These are phyloP conservation scores for Bactericera cockerelli DNA, from an alignment of 1,140 invertebrate species.

Conservation along the genomic window DNA sequence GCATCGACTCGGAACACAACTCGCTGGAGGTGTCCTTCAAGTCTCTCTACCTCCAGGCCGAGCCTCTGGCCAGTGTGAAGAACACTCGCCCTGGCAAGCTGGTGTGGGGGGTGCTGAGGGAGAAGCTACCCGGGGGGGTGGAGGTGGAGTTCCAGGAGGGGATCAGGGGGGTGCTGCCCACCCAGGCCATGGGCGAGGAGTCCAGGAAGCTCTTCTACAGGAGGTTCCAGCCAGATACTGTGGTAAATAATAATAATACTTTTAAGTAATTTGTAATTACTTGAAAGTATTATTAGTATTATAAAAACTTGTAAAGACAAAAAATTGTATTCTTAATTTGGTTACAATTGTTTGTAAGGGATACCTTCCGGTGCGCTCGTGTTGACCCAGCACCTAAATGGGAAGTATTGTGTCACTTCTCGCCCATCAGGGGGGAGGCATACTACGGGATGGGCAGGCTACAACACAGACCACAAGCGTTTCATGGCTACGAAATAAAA, in stretches of 20 bases:
- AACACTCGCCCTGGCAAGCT: background rate
- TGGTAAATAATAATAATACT: background rate
- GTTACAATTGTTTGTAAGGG: too few species aligned
- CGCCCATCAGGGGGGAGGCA: too few species aligned
- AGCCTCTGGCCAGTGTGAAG: constrained; percentile 1
- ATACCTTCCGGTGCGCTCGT: too few species aligned
- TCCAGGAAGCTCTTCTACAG: background rate
- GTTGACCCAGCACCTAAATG: too few species aligned
- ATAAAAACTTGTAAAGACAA: too few species aligned
- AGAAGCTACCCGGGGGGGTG: background rate
- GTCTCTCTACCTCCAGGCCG: background rate
- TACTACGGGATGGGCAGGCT: too few species aligned
- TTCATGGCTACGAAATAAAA: too few species aligned
- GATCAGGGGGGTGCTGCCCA: background rate
- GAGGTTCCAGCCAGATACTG: background rate
- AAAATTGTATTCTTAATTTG: too few species aligned
- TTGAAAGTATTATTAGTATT: too few species aligned
- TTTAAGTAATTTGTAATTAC: too few species aligned
- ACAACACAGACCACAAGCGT: too few species aligned
- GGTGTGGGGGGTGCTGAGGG: background rate
- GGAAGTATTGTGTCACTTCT: too few species aligned
- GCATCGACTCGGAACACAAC: background rate
- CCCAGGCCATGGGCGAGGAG: background rate
- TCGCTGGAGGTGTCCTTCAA: background rate
- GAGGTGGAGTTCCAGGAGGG: background rate